A percentile compares a stretch with the other conserved stretches of the same genome.
phyloP scores from a whole-genome alignment of 2,888 invertebrate species.

The Adineta ricciae region DNA sequence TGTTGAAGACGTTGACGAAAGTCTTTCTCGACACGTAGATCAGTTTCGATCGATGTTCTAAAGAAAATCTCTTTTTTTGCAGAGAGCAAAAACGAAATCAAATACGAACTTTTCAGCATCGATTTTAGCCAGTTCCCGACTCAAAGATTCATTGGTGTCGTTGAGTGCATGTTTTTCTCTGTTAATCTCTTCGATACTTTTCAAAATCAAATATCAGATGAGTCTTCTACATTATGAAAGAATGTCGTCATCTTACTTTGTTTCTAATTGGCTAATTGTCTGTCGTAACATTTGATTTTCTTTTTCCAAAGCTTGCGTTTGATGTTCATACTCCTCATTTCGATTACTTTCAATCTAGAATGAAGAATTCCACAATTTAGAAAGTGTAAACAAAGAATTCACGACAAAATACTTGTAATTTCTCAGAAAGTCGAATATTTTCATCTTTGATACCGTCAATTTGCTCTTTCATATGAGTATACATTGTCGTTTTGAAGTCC shows the following conservation, averaged over 20 bases:
- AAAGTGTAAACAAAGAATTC: constrained; percentile 28
- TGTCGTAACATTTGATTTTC: constrained; percentile 33
- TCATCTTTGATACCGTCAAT: constrained; percentile 89
- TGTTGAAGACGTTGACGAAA: constrained; percentile 76
- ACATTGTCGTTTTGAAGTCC: constrained; percentile 65
- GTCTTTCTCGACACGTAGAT: constrained; percentile 75
- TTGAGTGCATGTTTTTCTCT: constrained; percentile 49
- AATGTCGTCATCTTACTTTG: not conserved
- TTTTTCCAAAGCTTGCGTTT: constrained; percentile 35
- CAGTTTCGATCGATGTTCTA: constrained; percentile 60
- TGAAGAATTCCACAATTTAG: too few relatives aligned
- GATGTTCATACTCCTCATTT: constrained; percentile 1
- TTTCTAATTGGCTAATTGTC: not conserved
- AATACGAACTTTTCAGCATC: constrained; percentile 54
- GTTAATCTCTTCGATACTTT: not conserved
- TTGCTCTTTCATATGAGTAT: constrained; percentile 62
- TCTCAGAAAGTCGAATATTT: constrained; percentile 93
- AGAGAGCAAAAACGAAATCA: too few relatives aligned
- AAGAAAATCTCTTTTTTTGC: too few relatives aligned
- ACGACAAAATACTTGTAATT: constrained; percentile 78
- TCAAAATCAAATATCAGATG: not conserved
- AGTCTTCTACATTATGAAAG: too few relatives aligned
- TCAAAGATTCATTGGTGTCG: constrained; percentile 52
- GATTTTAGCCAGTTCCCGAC: constrained; percentile 55
- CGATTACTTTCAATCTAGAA: constrained; percentile 5